Evolutionary conservation across 2,113 vertebrate genomes (phyloP), one percentile per base, ranked within the genome.

Genomic region (human): DNA sequence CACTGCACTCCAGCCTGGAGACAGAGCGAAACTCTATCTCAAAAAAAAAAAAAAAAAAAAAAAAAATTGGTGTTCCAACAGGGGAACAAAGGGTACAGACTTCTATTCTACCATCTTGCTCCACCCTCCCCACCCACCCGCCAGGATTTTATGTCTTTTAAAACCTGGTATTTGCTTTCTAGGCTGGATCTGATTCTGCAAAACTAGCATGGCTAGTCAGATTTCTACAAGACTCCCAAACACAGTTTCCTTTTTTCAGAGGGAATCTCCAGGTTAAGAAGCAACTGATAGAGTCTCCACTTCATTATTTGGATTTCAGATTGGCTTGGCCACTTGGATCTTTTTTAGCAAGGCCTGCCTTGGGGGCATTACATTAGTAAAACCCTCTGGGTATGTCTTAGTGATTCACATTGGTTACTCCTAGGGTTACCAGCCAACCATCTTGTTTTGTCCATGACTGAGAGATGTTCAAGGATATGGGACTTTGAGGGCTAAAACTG

Each of bases 211-310:
- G 61, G 20, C 14, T 92, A 48, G 83, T 93, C 25, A 68, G 61
- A 95, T 94, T 96, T 92, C 72, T 66, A 73, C 12, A 86, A 83
- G 86, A 90, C 25, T 89, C 6, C 7, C 32, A 79, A 89, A 93
- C 17, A 89, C 16, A 94, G 5, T 93, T 95, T 94, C 32, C 18
- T 90, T 96, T 64, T 25, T 97, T 55, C 25, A 40, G 45, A 55
- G 8, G 55, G 38, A 35, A 22, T 81, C 20, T 90, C 3, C 50
- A 94, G 48, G 52, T 61, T 61, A 38, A 76, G 25, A 38, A 90
- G 68, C 40, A 50, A 59, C 45, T 72, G 73, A 40, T 86, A 94
- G 27, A 85, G 22, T 75, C 13, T 59, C 23, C 2, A 85, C 40
- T 88, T 96, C 17, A 76, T 23, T 80, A 18, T 61, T 70, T 83